phyloP scores from a whole-genome alignment of 1,140 invertebrate species.

The Drosophila triauraria region DNA sequence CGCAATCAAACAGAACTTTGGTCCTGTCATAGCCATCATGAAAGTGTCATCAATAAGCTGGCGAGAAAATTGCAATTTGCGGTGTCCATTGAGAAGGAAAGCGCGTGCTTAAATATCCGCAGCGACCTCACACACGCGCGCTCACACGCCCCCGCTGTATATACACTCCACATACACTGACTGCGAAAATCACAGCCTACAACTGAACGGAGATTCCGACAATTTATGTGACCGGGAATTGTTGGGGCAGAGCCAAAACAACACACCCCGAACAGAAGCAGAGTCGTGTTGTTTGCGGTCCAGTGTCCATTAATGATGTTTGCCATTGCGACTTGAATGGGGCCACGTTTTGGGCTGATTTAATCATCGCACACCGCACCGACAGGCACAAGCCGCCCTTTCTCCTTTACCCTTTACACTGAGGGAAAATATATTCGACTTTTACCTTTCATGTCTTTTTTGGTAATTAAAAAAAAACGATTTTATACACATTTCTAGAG shows the following conservation, averaged over 20 bases:
- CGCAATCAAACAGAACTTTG: slow-evolving; percentile 40
- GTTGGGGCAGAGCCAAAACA: neutral
- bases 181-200: slow-evolving; percentile 28
- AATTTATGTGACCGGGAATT: slow-evolving; percentile 18
- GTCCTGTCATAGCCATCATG: slow-evolving; percentile 25
- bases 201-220: slow-evolving; percentile 21
- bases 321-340: slow-evolving; percentile 33
- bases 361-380: slow-evolving; percentile 37
- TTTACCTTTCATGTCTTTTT: neutral
- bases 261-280: slow-evolving; percentile 1
- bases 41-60: slow-evolving; percentile 29
- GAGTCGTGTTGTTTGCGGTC: slow-evolving; percentile 11
- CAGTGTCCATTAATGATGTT: slow-evolving; percentile 56
- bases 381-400: neutral
- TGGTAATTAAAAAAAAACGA: neutral
- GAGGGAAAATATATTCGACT: neutral
- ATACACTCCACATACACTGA: neutral
- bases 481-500: too few species aligned
- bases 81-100: slow-evolving; percentile 13
- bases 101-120: slow-evolving; percentile 43
- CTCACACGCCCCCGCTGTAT: neutral
- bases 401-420: neutral
- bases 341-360: slow-evolving; percentile 22
- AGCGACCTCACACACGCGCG: slow-evolving; percentile 25
- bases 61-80: slow-evolving; percentile 36